A percentile compares a stretch with the other conserved stretches of the same genome.
These are phyloP conservation scores for Mesocricetus auratus DNA, from an alignment of 2,113 vertebrate genomes.

Conservation along the genomic window DNA sequence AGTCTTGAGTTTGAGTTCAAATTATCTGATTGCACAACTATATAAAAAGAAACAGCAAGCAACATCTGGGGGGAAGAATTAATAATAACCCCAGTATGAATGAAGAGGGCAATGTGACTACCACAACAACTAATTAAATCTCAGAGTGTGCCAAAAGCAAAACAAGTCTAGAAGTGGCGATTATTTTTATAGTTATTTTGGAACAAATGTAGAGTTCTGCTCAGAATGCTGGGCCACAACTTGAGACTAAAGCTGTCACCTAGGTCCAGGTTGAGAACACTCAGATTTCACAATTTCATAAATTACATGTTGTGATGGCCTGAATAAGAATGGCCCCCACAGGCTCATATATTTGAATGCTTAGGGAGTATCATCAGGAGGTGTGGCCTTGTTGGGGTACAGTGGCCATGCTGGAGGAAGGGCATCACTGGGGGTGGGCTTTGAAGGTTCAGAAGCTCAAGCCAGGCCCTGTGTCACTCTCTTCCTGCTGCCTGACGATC, in stretches of 20 bases:
- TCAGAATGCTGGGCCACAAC: conserved; percentile 42
- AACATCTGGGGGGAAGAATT: neutral
- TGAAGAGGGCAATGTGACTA: neutral
- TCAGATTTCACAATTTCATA: conserved; percentile 37
- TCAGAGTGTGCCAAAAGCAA: neutral
- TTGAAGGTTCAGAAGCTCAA: neutral
- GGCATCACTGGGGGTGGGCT: neutral
- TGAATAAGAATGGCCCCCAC: neutral
- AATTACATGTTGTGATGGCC: neutral
- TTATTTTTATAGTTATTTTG: conserved; percentile 18
- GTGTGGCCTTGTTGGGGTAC: neutral
- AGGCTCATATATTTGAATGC: too few relatives aligned
- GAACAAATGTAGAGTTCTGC: conserved; percentile 52
- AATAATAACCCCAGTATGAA: neutral
- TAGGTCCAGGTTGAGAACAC: neutral
- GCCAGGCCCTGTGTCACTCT: neutral
- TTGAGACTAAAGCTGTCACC: neutral
- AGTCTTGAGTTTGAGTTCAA: conserved; percentile 17
- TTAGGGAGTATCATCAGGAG: neutral
- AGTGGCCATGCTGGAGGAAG: neutral
- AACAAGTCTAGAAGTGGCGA: neutral
- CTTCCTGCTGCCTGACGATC: too few relatives aligned
- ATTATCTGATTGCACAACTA: neutral
- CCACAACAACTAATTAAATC: neutral
- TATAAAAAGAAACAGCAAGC: neutral